phyloP scores from a whole-genome alignment of 2,797 vertebrate genomes.

The Parotocinclus haroldoi region DNA sequence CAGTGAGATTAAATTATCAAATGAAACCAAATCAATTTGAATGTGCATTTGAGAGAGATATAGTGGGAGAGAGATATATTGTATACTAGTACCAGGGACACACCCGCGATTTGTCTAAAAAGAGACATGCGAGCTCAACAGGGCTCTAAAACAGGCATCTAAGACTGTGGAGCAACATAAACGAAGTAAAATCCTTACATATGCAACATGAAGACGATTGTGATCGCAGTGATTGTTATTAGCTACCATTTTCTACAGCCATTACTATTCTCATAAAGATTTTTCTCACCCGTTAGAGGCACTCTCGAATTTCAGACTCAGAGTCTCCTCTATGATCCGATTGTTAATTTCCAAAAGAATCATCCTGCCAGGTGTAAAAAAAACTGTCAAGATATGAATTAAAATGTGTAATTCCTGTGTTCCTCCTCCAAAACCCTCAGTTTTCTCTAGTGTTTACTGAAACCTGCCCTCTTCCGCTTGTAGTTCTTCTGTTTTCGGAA shows the following conservation, averaged over 20 bases:
- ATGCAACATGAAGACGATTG: neutral
- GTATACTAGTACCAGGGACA: neutral
- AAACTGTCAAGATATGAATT: constrained; percentile 3
- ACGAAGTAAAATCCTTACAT: too few relatives aligned
- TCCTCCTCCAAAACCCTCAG: neutral
- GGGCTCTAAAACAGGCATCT: too few relatives aligned
- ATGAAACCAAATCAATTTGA: too few relatives aligned
- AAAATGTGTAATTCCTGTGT: neutral
- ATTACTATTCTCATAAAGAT: too few relatives aligned
- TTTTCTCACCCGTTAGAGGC: constrained; percentile 87
- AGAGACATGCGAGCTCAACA: too few relatives aligned
- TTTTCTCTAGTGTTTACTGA: neutral
- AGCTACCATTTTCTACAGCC: too few relatives aligned
- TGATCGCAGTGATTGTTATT: neutral
- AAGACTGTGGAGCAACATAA: too few relatives aligned
- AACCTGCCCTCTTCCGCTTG: constrained; percentile 2
- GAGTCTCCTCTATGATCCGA: constrained; percentile 95
- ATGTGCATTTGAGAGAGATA: too few relatives aligned
- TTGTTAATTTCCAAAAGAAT: constrained; percentile 98
- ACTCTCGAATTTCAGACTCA: constrained; percentile 90
- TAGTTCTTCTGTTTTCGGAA: neutral
- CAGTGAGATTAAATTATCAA: too few relatives aligned
- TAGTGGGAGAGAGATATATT: too few relatives aligned
- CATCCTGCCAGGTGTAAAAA: constrained; percentile 67
- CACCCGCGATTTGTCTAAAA: neutral